These are phyloP conservation scores for Australoheros facetus DNA, from an alignment of 2,797 vertebrate species.

Conservation along the genomic window DNA sequence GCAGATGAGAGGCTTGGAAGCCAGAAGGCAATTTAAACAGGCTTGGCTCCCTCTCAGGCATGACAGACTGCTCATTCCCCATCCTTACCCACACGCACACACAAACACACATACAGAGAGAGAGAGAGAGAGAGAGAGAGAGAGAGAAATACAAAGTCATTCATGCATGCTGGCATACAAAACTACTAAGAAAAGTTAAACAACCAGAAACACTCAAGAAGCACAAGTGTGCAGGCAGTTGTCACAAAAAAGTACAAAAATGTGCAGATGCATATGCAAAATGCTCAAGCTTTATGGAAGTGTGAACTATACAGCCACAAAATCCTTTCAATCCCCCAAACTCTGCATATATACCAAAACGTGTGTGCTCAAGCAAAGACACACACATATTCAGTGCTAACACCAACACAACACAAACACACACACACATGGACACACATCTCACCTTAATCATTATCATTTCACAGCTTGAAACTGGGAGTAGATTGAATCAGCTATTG, in stretches of 20 bases:
- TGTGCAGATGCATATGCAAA: constrained; percentile 70
- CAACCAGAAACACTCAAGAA: constrained; percentile 74
- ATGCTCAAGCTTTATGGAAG: constrained; percentile 44
- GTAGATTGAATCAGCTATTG: constrained; percentile 44
- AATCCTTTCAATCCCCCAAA: constrained; percentile 62
- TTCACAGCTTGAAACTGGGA: constrained; percentile 36
- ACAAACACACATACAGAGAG: constrained; percentile 27
- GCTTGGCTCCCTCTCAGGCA: constrained; percentile 81
- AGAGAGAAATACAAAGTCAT: constrained; percentile 59
- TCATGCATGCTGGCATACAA: constrained; percentile 71
- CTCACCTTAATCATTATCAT: constrained; percentile 46
- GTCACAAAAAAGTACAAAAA: constrained; percentile 54
- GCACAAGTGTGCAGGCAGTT: constrained; percentile 67
- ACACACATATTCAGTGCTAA: not conserved
- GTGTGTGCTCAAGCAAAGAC: constrained; percentile 28
- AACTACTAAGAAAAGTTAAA: constrained; percentile 77
- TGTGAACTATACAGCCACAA: constrained; percentile 53
- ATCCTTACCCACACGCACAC: constrained; percentile 31
- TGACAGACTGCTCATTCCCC: constrained; percentile 80
- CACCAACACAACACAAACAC: not conserved
- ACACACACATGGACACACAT: not conserved
- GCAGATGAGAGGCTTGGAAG: constrained; percentile 80
- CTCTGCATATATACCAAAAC: constrained; percentile 45
- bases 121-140: constrained; percentile 13
- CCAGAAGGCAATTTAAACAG: constrained; percentile 83